Conservation (phyloP, 2,888 invertebrate species). For the Zelleria hepariella region DNA sequence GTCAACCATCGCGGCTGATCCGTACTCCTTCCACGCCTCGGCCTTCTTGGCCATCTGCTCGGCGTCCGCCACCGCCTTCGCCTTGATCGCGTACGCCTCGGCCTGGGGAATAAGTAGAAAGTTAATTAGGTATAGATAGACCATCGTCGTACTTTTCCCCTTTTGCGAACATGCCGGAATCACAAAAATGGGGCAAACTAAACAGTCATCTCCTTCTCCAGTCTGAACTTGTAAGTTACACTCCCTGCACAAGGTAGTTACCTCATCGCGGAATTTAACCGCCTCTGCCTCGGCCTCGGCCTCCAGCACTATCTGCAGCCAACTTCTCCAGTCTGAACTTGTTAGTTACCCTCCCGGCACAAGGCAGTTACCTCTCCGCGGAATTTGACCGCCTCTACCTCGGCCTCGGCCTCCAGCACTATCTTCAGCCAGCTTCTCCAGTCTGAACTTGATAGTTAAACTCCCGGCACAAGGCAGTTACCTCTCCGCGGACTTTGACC, state of each 20-base stretch:
- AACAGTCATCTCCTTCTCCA: no score
- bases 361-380: constrained; percentile 83
- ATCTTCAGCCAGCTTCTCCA: constrained; percentile 88
- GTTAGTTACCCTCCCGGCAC: no score
- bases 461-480: no score
- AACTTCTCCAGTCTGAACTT: constrained; percentile 91
- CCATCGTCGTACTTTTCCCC: no score
- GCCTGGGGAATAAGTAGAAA: constrained; percentile 50
- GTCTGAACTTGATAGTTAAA: no score
- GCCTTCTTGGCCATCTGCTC: constrained; percentile 98
- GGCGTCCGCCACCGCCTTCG: constrained; percentile 95
- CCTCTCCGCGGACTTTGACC: constrained; percentile 83
- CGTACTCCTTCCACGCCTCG: constrained; percentile 97
- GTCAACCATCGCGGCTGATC: constrained; percentile 95
- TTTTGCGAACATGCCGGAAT: no score
- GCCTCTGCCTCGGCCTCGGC: constrained; percentile 97
- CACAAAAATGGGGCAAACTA: no score
- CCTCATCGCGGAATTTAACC: constrained; percentile 83
- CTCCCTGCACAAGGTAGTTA: no score
- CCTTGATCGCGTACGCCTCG: constrained; percentile 93
- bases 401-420: constrained; percentile 96
- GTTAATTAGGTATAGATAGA: no score
- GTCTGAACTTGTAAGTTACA: no score
- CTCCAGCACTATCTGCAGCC: constrained; percentile 89
- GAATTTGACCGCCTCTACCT: constrained; percentile 87